phyloP scores from a whole-genome alignment of 2,113 vertebrate genomes.

The Mustela nigripes region DNA sequence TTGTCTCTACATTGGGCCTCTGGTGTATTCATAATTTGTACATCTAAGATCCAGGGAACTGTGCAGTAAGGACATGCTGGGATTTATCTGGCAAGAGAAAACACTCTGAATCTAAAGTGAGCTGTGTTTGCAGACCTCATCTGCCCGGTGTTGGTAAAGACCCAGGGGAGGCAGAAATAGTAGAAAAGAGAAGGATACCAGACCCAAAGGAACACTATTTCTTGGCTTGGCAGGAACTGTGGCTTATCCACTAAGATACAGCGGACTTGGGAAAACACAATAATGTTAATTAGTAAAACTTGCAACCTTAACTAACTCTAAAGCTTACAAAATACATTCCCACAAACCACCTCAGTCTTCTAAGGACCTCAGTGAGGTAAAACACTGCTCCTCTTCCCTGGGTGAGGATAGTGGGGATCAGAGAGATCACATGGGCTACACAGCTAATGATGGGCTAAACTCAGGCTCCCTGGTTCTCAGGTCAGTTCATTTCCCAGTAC shows the following conservation, averaged over 20 bases:
- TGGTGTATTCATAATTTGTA: slow-evolving; percentile 21
- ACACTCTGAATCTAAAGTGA: slow-evolving; percentile 15
- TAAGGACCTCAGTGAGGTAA: neutral
- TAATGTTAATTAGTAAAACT: neutral
- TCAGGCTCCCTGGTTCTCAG: neutral
- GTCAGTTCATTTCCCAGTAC: neutral
- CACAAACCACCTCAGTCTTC: neutral
- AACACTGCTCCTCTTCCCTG: neutral
- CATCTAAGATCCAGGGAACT: neutral
- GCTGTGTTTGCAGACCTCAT: neutral
- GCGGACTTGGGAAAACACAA: neutral
- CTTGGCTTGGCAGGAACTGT: neutral
- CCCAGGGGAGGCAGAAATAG: neutral
- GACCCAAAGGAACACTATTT: neutral
- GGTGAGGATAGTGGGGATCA: neutral
- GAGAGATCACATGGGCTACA: neutral
- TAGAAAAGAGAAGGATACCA: neutral
- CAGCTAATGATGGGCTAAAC: neutral
- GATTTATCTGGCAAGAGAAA: slow-evolving; percentile 38
- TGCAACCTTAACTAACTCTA: neutral
- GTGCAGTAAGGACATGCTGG: neutral
- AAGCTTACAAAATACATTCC: neutral
- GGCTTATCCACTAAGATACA: neutral
- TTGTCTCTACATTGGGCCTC: neutral
- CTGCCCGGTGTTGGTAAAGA: neutral